Evolutionary conservation across 2,797 vertebrate species (phyloP).

Genomic region (Bucorvus abyssinicus): DNA sequence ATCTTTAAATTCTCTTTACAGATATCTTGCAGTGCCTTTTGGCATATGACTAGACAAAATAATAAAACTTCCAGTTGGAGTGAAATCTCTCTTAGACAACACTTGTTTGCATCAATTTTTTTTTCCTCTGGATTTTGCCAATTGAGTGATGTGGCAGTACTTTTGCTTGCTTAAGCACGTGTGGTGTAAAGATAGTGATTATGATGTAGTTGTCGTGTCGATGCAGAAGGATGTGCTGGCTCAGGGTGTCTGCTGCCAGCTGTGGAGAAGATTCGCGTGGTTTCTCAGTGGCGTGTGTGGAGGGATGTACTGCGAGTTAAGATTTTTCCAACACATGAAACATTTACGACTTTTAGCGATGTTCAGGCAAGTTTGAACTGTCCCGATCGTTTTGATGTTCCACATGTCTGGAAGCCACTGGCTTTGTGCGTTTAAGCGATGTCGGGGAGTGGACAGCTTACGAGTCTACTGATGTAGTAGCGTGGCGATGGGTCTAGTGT

Average conservation of each 20-base stretch:
- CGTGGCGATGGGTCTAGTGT: not conserved
- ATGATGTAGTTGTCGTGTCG: not conserved
- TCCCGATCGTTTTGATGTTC: not conserved
- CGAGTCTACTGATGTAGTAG: not conserved
- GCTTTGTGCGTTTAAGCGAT: not conserved
- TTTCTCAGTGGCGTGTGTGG: not conserved
- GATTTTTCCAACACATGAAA: not conserved
- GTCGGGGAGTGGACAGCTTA: not conserved
- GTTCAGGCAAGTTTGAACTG: not conserved
- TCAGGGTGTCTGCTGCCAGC: not conserved
- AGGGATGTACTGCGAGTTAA: not conserved
- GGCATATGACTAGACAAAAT: not conserved
- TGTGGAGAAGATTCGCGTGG: not conserved
- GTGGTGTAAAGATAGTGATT: not conserved
- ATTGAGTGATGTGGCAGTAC: not conserved
- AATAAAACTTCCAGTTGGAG: not conserved
- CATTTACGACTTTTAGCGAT: not conserved
- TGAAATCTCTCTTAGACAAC: not conserved
- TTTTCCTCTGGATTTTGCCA: not conserved
- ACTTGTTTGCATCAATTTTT: not conserved
- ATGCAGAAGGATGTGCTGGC: not conserved
- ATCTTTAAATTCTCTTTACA: not conserved
- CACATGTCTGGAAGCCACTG: not conserved
- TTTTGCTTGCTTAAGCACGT: constrained; percentile 14
- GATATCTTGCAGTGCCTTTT: not conserved